A percentile compares a stretch with the other conserved stretches of the same genome.
These are phyloP conservation scores for Pelobates fuscus DNA, from an alignment of 2,113 vertebrate species.

Conservation along the genomic window DNA sequence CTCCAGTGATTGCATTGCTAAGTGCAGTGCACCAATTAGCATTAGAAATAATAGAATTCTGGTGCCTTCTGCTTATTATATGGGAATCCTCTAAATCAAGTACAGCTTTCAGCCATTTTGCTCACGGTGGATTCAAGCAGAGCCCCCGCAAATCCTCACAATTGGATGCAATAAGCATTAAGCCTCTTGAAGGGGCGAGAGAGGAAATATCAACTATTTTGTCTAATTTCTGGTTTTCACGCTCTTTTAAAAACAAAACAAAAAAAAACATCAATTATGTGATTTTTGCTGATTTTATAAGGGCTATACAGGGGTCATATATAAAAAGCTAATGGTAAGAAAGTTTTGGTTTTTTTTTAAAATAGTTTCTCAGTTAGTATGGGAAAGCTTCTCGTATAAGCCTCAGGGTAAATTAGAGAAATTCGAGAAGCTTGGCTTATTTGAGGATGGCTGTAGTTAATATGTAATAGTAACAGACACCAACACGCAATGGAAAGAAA, in stretches of 20 bases:
- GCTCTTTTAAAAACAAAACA: constrained; percentile 23
- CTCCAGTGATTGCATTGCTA: not conserved
- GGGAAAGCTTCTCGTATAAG: constrained; percentile 24
- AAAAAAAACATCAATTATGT: constrained; percentile 17
- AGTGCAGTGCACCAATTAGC: not conserved
- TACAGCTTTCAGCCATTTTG: not conserved
- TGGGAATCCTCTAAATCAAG: not conserved
- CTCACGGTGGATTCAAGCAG: not conserved
- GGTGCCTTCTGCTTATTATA: not conserved
- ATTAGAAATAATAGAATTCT: not conserved
- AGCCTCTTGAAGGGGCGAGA: not conserved
- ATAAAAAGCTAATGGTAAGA: constrained; percentile 9
- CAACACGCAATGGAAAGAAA: not conserved
- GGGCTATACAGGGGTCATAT: constrained; percentile 17
- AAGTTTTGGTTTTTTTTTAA: constrained; percentile 8
- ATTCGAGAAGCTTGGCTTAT: not conserved
- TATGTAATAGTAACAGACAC: not conserved
- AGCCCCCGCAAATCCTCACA: constrained; percentile 1
- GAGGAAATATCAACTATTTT: constrained; percentile 38
- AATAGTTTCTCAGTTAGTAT: constrained; percentile 26
- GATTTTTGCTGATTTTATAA: constrained; percentile 40
- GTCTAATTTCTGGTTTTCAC: constrained; percentile 23
- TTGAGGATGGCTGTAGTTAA: not conserved
- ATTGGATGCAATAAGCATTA: not conserved
- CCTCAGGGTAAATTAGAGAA: constrained; percentile 41